Conservation (phyloP, 2,797 vertebrate genomes). For the Hyperoplus lanceolatus region DNA sequence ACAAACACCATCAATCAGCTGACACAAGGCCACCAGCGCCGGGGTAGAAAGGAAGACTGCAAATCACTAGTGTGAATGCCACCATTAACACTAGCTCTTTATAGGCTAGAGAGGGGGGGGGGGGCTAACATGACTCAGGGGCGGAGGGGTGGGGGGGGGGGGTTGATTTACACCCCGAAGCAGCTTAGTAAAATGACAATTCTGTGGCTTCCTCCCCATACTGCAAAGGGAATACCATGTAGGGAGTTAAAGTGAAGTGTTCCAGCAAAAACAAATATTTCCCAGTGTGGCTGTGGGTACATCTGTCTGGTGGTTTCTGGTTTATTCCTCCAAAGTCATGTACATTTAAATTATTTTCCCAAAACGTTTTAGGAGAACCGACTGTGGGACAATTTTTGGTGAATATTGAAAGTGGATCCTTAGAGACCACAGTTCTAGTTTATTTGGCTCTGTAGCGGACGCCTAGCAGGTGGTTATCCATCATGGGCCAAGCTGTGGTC, state of each 20-base stretch:
- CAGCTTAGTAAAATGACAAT: constrained; percentile 33
- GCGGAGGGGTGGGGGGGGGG: no score
- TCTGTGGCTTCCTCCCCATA: constrained; percentile 32
- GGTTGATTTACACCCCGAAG: constrained; percentile 61
- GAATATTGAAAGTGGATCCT: constrained; percentile 23
- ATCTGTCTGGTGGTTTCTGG: constrained; percentile 45
- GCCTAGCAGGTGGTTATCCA: constrained; percentile 50
- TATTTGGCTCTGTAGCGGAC: constrained; percentile 21
- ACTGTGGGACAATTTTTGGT: constrained; percentile 16
- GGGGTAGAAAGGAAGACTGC: constrained; percentile 58
- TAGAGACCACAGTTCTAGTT: constrained; percentile 25
- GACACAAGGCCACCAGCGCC: constrained; percentile 56
- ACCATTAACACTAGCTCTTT: constrained; percentile 67
- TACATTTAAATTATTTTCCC: constrained; percentile 25
- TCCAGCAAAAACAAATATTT: constrained; percentile 38
- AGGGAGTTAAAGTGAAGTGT: constrained; percentile 30
- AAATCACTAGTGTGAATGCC: constrained; percentile 65
- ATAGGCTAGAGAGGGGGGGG: constrained; percentile 2
- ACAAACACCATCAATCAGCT: constrained; percentile 68
- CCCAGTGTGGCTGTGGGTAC: constrained; percentile 32
- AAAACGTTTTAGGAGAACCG: constrained; percentile 2
- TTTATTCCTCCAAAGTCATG: constrained; percentile 35
- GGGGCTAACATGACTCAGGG: constrained; percentile 67
- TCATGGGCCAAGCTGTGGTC: constrained; percentile 35
- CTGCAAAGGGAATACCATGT: constrained; percentile 19